A percentile compares a stretch with the other conserved stretches of the same genome.
Evolutionary conservation across 2,888 invertebrate genomes (phyloP).

Genomic region (Microctonus hyperodae): DNA sequence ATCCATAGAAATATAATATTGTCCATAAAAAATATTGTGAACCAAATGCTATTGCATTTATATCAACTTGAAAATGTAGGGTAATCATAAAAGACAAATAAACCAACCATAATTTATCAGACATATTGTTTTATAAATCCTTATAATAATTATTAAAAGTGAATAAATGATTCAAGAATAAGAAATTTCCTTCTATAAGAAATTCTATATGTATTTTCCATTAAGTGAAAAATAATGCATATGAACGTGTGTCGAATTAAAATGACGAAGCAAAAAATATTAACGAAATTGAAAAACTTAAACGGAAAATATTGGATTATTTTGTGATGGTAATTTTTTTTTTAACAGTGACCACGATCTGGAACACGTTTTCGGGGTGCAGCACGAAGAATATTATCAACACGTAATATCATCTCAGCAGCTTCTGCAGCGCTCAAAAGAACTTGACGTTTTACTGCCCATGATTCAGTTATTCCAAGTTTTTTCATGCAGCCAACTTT

Average conservation of each 20-base stretch:
- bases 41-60: constrained; percentile 45
- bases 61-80: constrained; percentile 44
- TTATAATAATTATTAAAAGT: constrained; percentile 4
- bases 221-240: not conserved
- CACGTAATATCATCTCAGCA: constrained; percentile 98
- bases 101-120: constrained; percentile 2
- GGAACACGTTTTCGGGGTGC: constrained; percentile 88
- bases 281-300: not conserved
- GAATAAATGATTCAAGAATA: not conserved
- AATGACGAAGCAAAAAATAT: not conserved
- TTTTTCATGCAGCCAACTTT: constrained; percentile 88
- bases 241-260: not conserved
- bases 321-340: not conserved
- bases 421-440: constrained; percentile 94
- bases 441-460: constrained; percentile 96
- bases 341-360: constrained; percentile 85
- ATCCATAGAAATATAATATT: not conserved
- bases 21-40: not conserved
- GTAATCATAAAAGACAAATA: constrained; percentile 33
- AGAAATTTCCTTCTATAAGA: not conserved
- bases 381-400: constrained; percentile 95
- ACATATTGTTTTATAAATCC: not conserved
- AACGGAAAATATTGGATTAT: not conserved
- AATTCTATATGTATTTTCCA: not conserved
- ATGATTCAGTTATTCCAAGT: constrained; percentile 95